Evolutionary conservation across 2,888 invertebrate species (phyloP).

Genomic region (Drosophila pegasa): DNA sequence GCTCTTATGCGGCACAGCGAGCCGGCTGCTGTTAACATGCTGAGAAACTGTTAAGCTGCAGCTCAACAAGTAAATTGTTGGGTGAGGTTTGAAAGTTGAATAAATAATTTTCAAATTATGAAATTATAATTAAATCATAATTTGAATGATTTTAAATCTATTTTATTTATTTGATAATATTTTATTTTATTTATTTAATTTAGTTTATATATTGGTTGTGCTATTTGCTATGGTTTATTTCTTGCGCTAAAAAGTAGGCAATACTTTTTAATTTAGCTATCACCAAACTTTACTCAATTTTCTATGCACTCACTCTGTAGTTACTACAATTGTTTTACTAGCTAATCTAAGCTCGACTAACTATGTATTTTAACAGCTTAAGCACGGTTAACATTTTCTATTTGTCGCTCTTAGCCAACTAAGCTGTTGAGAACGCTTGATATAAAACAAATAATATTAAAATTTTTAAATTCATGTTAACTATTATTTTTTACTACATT

Average conservation of each 20-base stretch:
- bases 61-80: constrained; percentile 34
- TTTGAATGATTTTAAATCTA: too few relatives aligned
- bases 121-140: too few relatives aligned
- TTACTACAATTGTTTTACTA: neutral
- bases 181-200: neutral
- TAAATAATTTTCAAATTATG: neutral
- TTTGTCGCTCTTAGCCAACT: constrained; percentile 27
- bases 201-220: neutral
- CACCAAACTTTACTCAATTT: neutral
- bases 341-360: neutral
- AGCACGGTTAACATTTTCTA: neutral
- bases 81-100: neutral
- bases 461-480: too few relatives aligned
- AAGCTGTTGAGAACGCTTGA: too few relatives aligned
- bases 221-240: too few relatives aligned
- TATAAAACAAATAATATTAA: too few relatives aligned
- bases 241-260: too few relatives aligned
- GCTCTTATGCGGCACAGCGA: constrained; percentile 45
- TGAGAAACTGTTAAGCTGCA: constrained; percentile 13
- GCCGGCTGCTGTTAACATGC: constrained; percentile 25
- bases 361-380: neutral
- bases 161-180: too few relatives aligned
- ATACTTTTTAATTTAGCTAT: neutral
- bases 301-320: too few relatives aligned
- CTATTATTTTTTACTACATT: too few relatives aligned